These are phyloP conservation scores for Chanos chanos DNA, from an alignment of 2,797 vertebrate genomes.

Conservation along the genomic window DNA sequence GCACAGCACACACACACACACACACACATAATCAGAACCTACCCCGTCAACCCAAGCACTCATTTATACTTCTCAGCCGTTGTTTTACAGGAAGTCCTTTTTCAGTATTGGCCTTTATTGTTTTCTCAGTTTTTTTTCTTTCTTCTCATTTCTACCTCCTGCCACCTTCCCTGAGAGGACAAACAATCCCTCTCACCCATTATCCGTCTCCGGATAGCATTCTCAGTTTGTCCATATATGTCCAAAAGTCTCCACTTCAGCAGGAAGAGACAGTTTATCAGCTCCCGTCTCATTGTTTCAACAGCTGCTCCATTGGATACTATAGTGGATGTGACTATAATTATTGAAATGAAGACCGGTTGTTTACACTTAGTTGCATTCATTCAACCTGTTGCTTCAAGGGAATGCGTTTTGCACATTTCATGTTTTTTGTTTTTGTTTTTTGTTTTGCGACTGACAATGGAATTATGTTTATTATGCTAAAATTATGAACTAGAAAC, in stretches of 20 bases:
- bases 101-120: conserved; percentile 46
- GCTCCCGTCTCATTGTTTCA: conserved; percentile 61
- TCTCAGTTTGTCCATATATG: conserved; percentile 69
- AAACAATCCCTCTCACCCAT: conserved; percentile 57
- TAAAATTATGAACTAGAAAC: too few species aligned
- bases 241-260: conserved; percentile 50
- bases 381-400: too few species aligned
- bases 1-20: not conserved
- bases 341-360: too few species aligned
- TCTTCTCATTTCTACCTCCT: conserved; percentile 30
- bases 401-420: too few species aligned
- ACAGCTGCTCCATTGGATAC: conserved; percentile 33
- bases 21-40: too few species aligned
- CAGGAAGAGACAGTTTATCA: conserved; percentile 64
- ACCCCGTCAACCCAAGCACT: too few species aligned
- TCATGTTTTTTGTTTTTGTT: too few species aligned
- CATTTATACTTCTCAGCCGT: conserved; percentile 30
- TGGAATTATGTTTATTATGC: too few species aligned
- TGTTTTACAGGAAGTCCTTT: conserved; percentile 49
- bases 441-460: too few species aligned
- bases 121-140: conserved; percentile 41
- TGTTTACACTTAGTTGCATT: too few species aligned
- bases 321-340: too few species aligned
- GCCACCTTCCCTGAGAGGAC: conserved; percentile 49
- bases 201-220: conserved; percentile 38